A percentile compares a stretch with the other conserved stretches of the same genome.
Evolutionary conservation across 35 echinoderm and acorn worm genomes (phyloP).

Genomic region (Antedon bifida): DNA sequence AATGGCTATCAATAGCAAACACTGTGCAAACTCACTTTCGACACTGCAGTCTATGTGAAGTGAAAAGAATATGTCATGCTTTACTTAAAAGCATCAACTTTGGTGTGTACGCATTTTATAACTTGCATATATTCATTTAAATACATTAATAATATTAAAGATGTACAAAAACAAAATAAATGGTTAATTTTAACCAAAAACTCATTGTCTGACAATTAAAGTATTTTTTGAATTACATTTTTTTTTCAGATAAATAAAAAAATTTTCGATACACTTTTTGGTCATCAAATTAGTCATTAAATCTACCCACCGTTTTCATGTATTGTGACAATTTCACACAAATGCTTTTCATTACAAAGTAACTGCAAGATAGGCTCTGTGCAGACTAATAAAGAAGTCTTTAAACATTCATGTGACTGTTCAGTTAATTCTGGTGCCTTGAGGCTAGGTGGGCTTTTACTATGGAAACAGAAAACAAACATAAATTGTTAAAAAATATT

Average conservation of each 20-base stretch:
- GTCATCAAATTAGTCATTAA: too few relatives aligned
- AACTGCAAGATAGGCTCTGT: slow-evolving; percentile 58
- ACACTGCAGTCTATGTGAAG: slow-evolving; percentile 11
- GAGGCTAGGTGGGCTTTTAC: slow-evolving; percentile 43
- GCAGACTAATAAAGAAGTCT: slow-evolving; percentile 46
- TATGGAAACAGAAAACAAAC: slow-evolving; percentile 26
- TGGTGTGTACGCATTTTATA: too few relatives aligned
- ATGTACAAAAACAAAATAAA: too few relatives aligned
- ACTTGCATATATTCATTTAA: too few relatives aligned
- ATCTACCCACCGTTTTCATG: background rate
- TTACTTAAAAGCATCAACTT: too few relatives aligned
- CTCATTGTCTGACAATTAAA: too few relatives aligned
- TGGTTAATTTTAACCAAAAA: too few relatives aligned
- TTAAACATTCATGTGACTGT: slow-evolving; percentile 19
- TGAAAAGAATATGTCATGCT: too few relatives aligned
- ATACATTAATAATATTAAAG: too few relatives aligned
- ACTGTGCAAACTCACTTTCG: slow-evolving; percentile 19
- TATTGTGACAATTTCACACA: slow-evolving; percentile 20
- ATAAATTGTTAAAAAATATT: background rate
- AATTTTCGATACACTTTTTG: too few relatives aligned
- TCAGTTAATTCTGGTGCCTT: slow-evolving; percentile 15
- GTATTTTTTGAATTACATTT: too few relatives aligned
- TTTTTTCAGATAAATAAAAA: too few relatives aligned
- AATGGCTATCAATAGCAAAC: slow-evolving; percentile 30
- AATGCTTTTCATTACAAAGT: slow-evolving; percentile 18